phyloP scores from a whole-genome alignment of 2,113 vertebrate genomes.

The Pitta sordida region DNA sequence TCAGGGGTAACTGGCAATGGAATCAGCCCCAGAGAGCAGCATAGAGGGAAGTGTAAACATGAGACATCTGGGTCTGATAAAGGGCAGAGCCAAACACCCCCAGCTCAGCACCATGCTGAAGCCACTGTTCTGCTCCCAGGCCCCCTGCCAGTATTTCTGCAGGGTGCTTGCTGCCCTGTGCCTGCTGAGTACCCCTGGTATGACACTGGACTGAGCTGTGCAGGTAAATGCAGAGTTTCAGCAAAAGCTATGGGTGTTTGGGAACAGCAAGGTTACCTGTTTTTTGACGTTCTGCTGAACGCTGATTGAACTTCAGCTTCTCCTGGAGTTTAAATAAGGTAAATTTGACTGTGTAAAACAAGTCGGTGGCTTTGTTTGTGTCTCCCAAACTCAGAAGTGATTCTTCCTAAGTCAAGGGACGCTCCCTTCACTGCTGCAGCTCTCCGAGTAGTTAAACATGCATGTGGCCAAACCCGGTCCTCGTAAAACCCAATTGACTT shows the following conservation, averaged over 20 bases:
- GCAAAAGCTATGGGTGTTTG: not conserved
- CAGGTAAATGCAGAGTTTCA: not conserved
- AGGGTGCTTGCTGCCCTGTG: not conserved
- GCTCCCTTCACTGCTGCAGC: not conserved
- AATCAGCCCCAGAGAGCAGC: not conserved
- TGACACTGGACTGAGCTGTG: rapidly evolving
- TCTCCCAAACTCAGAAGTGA: not conserved
- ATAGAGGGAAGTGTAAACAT: not conserved
- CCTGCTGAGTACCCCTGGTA: not conserved
- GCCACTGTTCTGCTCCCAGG: not conserved
- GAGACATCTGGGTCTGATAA: not conserved
- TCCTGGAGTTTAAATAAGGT: slow-evolving; percentile 11
- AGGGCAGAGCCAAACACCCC: not conserved
- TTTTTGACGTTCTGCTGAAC: not conserved
- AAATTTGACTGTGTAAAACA: not conserved
- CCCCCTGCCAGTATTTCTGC: not conserved
- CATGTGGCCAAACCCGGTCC: slow-evolving; percentile 7
- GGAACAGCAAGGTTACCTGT: not conserved
- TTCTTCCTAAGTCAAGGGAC: not conserved
- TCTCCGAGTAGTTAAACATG: slow-evolving; percentile 7
- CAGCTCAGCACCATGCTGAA: rapidly evolving
- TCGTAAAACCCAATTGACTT: slow-evolving; percentile 43
- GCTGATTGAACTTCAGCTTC: not conserved
- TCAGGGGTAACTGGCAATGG: no score
- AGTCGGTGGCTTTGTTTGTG: not conserved